phyloP scores from a whole-genome alignment of 1,140 invertebrate genomes.

The Scaptomyza graminum region DNA sequence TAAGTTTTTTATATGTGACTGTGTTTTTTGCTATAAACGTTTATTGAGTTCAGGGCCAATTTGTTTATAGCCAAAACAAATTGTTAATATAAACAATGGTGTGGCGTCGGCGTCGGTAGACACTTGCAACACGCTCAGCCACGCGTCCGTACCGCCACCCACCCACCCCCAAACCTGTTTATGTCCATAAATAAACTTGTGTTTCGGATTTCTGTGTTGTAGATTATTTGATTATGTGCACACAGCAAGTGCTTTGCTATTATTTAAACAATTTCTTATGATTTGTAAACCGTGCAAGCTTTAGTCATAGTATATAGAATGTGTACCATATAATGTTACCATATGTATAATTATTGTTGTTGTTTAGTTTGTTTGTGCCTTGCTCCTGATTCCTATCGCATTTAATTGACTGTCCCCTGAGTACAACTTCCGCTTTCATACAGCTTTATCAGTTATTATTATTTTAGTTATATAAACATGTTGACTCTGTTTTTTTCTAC shows the following conservation, averaged over 20 bases:
- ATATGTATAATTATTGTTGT: constrained; percentile 12
- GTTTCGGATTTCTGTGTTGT: constrained; percentile 19
- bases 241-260: constrained; percentile 34
- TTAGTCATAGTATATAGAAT: background rate
- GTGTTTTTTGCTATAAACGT: background rate
- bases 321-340: background rate
- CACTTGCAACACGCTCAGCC: constrained; percentile 31
- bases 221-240: constrained; percentile 43
- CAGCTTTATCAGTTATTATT: background rate
- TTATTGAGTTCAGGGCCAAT: constrained; percentile 44
- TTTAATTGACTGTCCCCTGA: constrained; percentile 25
- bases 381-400: constrained; percentile 26
- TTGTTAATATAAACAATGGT: constrained; percentile 35
- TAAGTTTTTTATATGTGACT: constrained; percentile 83
- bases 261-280: constrained; percentile 59
- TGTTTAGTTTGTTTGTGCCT: constrained; percentile 5
- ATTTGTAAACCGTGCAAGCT: constrained; percentile 15
- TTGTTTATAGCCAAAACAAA: constrained; percentile 12
- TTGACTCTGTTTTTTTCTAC: constrained; percentile 11
- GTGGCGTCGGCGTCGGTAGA: constrained; percentile 9
- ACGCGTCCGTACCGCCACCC: background rate
- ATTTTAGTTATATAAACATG: background rate
- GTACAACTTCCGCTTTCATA: constrained; percentile 29
- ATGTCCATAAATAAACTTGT: constrained; percentile 40
- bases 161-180: constrained; percentile 11